Evolutionary conservation across 2,888 invertebrate species (phyloP).

Genomic region (Philaethria dido): DNA sequence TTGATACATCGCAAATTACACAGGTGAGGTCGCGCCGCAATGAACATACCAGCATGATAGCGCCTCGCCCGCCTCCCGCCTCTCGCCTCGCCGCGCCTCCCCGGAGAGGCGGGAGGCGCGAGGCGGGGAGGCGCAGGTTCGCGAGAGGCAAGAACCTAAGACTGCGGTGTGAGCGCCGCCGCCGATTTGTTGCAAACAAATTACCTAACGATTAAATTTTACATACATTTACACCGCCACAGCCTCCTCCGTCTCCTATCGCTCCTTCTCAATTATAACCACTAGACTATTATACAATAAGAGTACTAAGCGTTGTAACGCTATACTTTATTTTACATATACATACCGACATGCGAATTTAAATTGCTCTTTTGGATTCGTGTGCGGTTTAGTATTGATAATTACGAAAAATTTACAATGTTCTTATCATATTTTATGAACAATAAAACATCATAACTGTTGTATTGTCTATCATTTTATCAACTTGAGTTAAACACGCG

Average conservation of each 20-base stretch:
- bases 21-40: constrained; percentile 53
- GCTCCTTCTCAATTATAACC: constrained; percentile 14
- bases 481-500: not conserved
- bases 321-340: constrained; percentile 25
- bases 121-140: not conserved
- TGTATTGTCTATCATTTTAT: constrained; percentile 5
- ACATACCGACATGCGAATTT: constrained; percentile 12
- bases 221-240: constrained; percentile 23
- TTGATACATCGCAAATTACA: constrained; percentile 65
- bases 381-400: constrained; percentile 1
- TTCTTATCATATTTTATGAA: not conserved
- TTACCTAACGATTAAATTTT: constrained; percentile 27
- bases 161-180: constrained; percentile 38
- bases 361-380: not conserved
- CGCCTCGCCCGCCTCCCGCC: constrained; percentile 42
- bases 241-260: not conserved
- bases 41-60: constrained; percentile 79
- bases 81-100: not conserved
- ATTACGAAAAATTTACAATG: constrained; percentile 1
- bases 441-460: not conserved
- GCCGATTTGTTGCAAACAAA: constrained; percentile 18
- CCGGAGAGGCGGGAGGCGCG: not conserved
- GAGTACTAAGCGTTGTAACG: constrained; percentile 17
- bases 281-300: constrained; percentile 29
- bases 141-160: constrained; percentile 45